Percentiles rank a stretch among this genome's conserved stretches.
phyloP scores from a whole-genome alignment of 2,888 invertebrate species.

The Drosophila robusta region DNA sequence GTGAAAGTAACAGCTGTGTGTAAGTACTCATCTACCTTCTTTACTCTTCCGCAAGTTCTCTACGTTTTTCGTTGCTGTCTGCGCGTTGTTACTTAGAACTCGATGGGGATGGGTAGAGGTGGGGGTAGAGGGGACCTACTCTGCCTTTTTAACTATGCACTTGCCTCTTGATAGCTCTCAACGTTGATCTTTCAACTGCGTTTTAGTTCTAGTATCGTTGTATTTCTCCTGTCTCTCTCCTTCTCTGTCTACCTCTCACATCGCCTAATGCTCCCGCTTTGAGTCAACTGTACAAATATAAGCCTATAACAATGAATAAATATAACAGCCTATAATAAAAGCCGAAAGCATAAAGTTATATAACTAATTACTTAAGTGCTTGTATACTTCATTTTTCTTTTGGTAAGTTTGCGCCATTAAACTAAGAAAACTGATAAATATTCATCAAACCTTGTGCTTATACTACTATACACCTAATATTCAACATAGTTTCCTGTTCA shows the following conservation, averaged over 20 bases:
- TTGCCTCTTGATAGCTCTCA: constrained; percentile 26
- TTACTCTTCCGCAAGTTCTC: constrained; percentile 20
- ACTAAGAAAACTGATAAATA: constrained; percentile 38
- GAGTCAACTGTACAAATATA: constrained; percentile 57
- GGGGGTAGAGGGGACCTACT: constrained; percentile 4
- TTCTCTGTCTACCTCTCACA: constrained; percentile 40
- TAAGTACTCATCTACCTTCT: constrained; percentile 27
- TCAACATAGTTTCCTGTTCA: constrained; percentile 36
- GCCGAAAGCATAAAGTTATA: constrained; percentile 32
- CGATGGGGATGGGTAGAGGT: background rate
- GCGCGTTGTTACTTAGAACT: constrained; percentile 30
- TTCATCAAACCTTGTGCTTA: constrained; percentile 24
- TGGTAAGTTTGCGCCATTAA: constrained; percentile 72
- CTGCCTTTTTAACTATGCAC: constrained; percentile 18
- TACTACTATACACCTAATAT: constrained; percentile 24
- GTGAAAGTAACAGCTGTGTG: constrained; percentile 22
- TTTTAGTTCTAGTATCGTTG: constrained; percentile 55
- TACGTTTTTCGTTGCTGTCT: constrained; percentile 46
- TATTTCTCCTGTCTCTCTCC: constrained; percentile 37
- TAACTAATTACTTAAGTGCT: constrained; percentile 55
- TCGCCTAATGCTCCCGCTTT: constrained; percentile 54
- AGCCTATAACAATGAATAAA: constrained; percentile 14
- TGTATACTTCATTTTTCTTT: constrained; percentile 62
- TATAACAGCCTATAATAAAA: constrained; percentile 25
- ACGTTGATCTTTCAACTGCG: constrained; percentile 60